Evolutionary conservation across 2,113 vertebrate species (phyloP), one percentile per base, ranked within the genome.

Genomic region (Percina caprodes): DNA sequence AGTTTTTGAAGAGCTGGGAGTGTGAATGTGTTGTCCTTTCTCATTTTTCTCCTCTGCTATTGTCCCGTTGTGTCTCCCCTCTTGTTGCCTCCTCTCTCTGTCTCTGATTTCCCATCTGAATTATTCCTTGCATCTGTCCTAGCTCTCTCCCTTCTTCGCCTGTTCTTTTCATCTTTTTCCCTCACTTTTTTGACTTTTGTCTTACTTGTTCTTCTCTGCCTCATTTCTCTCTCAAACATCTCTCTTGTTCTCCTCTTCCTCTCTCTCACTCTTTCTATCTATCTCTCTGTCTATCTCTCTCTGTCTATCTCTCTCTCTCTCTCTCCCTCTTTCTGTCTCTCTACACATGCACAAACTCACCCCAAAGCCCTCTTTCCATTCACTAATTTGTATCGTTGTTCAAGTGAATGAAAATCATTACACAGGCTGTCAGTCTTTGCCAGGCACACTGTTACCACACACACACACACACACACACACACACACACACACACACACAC

Each of bases 401-500:
- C 45, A 74, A 69, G 60, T 79, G 78, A 74, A 83, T 79, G 63
- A 49, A 70, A 69, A 52, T 82, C 74, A 84, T 86, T 82, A 71
- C 62, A 35, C 56, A 60, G 51, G 33, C 75, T 62, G 75, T 61
- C 80, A 33, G 69, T 72, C 45, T 80, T 48, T 39, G 23, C 67
- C 56, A 74, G 35, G n/a, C 30, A 0, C 2, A 0, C 2, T 62
- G 49, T 66, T 81, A 62, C 51, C 26, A 73, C 19, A 18, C 19
- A 54, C 16, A 74, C 48, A 68, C 49, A 75, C 69, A 39, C 35
- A 39, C 9, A 10, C 35, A 39, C 1, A 39, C 35, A 42, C 39
- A 39, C 39, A 39, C 39, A 39, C 39, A 39, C 39, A 39, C 35
- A 39, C 35, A 39, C 35, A 39, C 35, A 39, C 35, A 39, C 35